These are phyloP conservation scores for Drosophila ironensis DNA, from an alignment of 1,140 invertebrate genomes.

Conservation along the genomic window DNA sequence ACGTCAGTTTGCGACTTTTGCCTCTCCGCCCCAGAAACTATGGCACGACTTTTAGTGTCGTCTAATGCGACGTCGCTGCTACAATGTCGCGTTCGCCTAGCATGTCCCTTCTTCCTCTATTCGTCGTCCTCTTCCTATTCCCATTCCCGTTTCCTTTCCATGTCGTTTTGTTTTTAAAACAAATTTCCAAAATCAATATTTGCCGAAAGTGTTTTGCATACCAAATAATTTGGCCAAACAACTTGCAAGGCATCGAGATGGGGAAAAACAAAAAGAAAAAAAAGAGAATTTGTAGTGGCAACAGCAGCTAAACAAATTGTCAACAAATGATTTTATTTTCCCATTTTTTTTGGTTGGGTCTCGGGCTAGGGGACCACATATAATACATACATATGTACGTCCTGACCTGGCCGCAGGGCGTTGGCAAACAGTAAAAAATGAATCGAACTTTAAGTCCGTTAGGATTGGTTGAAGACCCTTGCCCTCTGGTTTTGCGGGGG, in stretches of 20 bases:
- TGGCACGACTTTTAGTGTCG: slow-evolving; percentile 57
- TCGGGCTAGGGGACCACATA: slow-evolving; percentile 30
- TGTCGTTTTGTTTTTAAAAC: slow-evolving; percentile 59
- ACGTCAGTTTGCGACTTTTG: slow-evolving; percentile 69
- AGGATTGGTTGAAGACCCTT: slow-evolving; percentile 25
- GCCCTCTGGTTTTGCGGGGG: not conserved
- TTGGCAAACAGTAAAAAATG: slow-evolving; percentile 61
- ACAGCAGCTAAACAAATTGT: slow-evolving; percentile 78
- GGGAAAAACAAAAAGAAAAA: slow-evolving; percentile 16
- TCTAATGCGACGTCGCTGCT: slow-evolving; percentile 55
- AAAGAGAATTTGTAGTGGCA: slow-evolving; percentile 68
- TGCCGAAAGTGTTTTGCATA: slow-evolving; percentile 80
- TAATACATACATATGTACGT: too few species aligned
- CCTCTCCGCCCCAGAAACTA: slow-evolving; percentile 50
- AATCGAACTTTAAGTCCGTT: slow-evolving; percentile 56
- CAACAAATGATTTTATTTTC: slow-evolving; percentile 79
- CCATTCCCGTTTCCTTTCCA: too few species aligned
- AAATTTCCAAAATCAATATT: slow-evolving; percentile 81
- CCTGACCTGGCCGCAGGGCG: slow-evolving; percentile 49
- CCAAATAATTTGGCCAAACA: slow-evolving; percentile 78
- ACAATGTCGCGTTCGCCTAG: slow-evolving; percentile 55
- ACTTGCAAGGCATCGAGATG: slow-evolving; percentile 52
- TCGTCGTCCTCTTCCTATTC: not conserved
- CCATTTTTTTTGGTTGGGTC: slow-evolving; percentile 40
- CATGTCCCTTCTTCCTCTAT: not conserved